phyloP scores from a whole-genome alignment of 2,888 invertebrate genomes.

The Dione juno region DNA sequence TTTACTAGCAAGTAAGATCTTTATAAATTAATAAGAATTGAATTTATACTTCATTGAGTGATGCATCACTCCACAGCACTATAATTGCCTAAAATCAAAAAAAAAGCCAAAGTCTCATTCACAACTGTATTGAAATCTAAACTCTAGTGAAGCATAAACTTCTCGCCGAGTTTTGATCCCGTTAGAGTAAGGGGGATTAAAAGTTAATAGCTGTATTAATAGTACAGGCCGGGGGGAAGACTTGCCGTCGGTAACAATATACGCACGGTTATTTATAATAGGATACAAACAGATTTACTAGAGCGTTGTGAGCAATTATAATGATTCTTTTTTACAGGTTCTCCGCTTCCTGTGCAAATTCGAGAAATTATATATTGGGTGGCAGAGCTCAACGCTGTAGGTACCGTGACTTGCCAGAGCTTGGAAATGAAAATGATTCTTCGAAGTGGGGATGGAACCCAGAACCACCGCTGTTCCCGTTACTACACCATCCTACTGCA shows the following conservation, averaged over 20 bases:
- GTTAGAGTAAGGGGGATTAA: conserved; percentile 27
- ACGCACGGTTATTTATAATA: conserved; percentile 17
- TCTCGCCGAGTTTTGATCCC: conserved; percentile 14
- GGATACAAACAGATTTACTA: conserved; percentile 22
- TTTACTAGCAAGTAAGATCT: no score
- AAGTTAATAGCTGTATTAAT: conserved; percentile 36
- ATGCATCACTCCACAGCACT: no score
- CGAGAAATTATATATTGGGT: no score
- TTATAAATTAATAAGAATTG: no score
- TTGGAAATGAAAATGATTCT: no score
- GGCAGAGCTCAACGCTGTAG: no score
- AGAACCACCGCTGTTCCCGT: no score
- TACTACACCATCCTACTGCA: no score
- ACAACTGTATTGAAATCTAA: background rate
- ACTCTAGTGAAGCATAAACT: background rate
- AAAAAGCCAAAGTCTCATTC: background rate
- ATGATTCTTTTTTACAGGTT: background rate
- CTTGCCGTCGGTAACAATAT: conserved; percentile 32
- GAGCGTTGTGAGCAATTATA: conserved; percentile 14
- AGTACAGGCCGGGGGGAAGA: conserved; percentile 23
- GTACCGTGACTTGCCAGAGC: no score
- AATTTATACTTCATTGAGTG: no score
- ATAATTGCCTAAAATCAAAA: background rate
- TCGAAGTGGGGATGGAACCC: no score
- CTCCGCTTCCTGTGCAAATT: no score